phyloP scores from a whole-genome alignment of 2,888 invertebrate species.

The Oscheius myriophilus region DNA sequence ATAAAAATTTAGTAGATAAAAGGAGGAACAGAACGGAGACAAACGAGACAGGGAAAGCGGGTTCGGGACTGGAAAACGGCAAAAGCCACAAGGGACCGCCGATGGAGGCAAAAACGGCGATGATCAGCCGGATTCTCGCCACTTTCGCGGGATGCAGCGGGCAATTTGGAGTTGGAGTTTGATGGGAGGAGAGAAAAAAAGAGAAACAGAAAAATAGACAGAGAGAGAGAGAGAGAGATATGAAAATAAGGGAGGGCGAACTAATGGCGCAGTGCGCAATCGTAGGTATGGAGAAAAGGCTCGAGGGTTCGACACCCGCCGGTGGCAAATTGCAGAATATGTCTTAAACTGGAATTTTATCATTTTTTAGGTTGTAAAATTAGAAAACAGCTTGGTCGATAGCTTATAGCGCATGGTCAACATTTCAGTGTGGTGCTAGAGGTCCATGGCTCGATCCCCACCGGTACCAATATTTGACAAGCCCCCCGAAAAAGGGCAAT shows the following conservation, averaged over 20 bases:
- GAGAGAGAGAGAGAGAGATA: slow-evolving; percentile 3
- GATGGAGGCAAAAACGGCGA: not conserved
- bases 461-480: too few species aligned
- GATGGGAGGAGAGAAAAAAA: not conserved
- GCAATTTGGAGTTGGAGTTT: not conserved
- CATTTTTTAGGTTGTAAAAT: not conserved
- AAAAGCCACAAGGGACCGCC: not conserved
- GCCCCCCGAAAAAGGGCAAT: too few species aligned
- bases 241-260: too few species aligned
- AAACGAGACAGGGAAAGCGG: slow-evolving; percentile 9
- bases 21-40: not conserved
- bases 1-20: not conserved
- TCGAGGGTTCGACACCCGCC: too few species aligned
- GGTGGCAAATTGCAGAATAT: too few species aligned
- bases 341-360: too few species aligned
- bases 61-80: slow-evolving; percentile 15
- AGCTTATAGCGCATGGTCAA: too few species aligned
- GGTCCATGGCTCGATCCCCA: too few species aligned
- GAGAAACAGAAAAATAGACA: not conserved
- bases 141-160: not conserved
- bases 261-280: too few species aligned
- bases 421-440: too few species aligned
- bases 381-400: slow-evolving; percentile 1
- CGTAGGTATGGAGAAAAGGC: too few species aligned
- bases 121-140: not conserved